Conservation (phyloP, 2,888 invertebrate species). For the Myopa tessellatipennis region DNA sequence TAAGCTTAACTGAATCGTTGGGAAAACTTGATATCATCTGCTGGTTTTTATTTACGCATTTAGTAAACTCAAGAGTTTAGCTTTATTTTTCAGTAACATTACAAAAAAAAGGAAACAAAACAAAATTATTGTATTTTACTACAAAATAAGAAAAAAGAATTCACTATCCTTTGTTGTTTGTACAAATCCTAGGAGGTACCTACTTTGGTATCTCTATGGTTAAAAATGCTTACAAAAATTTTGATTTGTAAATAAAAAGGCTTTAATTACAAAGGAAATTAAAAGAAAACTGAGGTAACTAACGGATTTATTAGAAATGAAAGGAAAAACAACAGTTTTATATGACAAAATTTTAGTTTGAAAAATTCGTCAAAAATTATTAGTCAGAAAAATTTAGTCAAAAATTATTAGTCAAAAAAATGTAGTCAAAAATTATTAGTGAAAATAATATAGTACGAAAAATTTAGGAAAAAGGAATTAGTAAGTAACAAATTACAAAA, state of each 20-base stretch:
- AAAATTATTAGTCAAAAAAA: too few relatives aligned
- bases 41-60: constrained; percentile 31
- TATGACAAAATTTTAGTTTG: not conserved
- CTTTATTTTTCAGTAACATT: constrained; percentile 46
- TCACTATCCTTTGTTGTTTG: constrained; percentile 40
- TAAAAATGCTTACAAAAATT: not conserved
- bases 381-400: too few relatives aligned
- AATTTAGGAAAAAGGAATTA: not conserved
- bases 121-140: constrained; percentile 41
- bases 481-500: not conserved
- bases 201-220: not conserved
- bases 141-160: constrained; percentile 24
- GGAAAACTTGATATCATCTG: constrained; percentile 67
- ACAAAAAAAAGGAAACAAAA: constrained; percentile 5
- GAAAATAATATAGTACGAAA: too few relatives aligned
- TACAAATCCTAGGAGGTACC: constrained; percentile 8
- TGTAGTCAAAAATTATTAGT: too few relatives aligned
- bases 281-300: not conserved
- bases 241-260: not conserved
- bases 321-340: too few relatives aligned
- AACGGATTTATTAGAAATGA: too few relatives aligned
- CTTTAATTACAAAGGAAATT: not conserved
- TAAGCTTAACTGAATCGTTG: constrained; percentile 67
- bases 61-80: constrained; percentile 31
- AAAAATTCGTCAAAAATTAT: too few relatives aligned